Evolutionary conservation across 2,888 invertebrate species (phyloP).

Genomic region (Lordiphosa fenestrarum): DNA sequence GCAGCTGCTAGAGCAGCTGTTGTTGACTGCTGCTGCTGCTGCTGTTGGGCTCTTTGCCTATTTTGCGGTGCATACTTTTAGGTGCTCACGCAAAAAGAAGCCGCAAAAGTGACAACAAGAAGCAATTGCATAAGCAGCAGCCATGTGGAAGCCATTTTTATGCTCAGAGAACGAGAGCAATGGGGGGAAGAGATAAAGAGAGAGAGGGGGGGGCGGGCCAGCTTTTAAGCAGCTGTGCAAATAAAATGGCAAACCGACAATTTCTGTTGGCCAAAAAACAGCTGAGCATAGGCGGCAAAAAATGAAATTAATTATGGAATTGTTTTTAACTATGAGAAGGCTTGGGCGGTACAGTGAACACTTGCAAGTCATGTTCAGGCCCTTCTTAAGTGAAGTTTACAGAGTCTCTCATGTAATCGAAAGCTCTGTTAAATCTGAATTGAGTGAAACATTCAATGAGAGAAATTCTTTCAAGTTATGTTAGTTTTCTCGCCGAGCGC

Average conservation of each 20-base stretch:
- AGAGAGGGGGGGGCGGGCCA: neutral
- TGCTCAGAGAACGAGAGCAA: conserved; percentile 7
- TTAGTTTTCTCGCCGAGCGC: no score
- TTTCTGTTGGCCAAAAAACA: conserved; percentile 6
- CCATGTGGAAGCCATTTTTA: conserved; percentile 15
- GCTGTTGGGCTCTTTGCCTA: neutral
- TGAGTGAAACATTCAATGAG: no score
- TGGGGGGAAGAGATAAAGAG: neutral
- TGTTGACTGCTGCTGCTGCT: neutral
- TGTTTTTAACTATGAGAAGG: neutral
- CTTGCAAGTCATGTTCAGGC: no score
- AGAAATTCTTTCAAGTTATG: no score
- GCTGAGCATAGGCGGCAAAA: conserved; percentile 5
- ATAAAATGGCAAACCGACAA: neutral
- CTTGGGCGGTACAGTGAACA: no score
- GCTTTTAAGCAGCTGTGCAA: neutral
- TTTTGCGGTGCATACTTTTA: conserved; percentile 61
- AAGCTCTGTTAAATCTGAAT: no score
- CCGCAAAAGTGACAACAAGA: conserved; percentile 39
- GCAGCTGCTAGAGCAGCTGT: neutral
- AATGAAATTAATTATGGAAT: neutral
- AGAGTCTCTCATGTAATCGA: no score
- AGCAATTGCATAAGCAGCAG: neutral
- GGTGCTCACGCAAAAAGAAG: conserved; percentile 40
- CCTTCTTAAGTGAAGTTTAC: no score